A percentile compares a stretch with the other conserved stretches of the same genome.
These are phyloP conservation scores for Chymomyza procnemis DNA, from an alignment of 2,888 invertebrate genomes.

Conservation along the genomic window DNA sequence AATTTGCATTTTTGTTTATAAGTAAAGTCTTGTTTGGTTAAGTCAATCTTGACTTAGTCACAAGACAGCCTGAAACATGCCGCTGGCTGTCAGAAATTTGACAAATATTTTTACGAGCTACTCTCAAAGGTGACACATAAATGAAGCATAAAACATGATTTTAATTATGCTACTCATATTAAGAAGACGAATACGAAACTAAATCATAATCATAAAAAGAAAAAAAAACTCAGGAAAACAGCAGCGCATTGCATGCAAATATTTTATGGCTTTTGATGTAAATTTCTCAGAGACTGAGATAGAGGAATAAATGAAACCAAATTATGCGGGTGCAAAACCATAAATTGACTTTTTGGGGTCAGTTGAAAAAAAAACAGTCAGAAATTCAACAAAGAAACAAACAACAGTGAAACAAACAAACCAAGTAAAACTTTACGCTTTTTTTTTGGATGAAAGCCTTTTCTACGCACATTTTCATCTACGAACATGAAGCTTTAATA, in stretches of 20 bases:
- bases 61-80: too few species aligned
- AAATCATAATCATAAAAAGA: slow-evolving; percentile 30
- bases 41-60: too few species aligned
- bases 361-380: slow-evolving; percentile 29
- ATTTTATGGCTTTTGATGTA: slow-evolving; percentile 27
- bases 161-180: slow-evolving; percentile 45
- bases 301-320: slow-evolving; percentile 43
- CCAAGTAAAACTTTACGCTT: neutral
- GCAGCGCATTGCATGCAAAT: slow-evolving; percentile 17
- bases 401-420: slow-evolving; percentile 20
- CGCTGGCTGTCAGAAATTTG: too few species aligned
- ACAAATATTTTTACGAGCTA: neutral
- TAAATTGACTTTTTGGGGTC: slow-evolving; percentile 55
- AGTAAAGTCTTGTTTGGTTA: too few species aligned
- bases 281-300: neutral
- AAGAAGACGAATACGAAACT: slow-evolving; percentile 19
- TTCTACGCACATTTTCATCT: neutral
- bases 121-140: neutral
- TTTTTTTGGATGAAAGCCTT: neutral
- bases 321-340: slow-evolving; percentile 58
- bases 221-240: slow-evolving; percentile 23
- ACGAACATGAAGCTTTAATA: neutral
- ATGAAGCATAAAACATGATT: slow-evolving; percentile 5
- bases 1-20: too few species aligned
- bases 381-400: slow-evolving; percentile 29